A percentile compares a stretch with the other conserved stretches of the same genome.
Evolutionary conservation across 1,140 invertebrate species (phyloP).

Genomic region (Trissolcus basalis): DNA sequence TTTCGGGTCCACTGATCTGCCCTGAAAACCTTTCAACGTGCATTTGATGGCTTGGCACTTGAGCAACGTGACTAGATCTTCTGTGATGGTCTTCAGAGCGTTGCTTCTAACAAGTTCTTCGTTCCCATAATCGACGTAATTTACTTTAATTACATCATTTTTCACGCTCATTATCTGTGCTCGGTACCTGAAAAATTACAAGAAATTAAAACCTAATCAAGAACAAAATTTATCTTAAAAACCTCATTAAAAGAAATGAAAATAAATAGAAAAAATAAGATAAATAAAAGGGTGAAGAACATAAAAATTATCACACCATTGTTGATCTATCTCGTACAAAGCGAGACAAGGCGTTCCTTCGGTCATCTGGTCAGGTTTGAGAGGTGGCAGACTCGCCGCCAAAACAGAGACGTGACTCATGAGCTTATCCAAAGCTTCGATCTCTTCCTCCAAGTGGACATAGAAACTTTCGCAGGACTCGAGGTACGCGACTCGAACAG

Average conservation of each 20-base stretch:
- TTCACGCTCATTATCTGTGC: constrained; percentile 77
- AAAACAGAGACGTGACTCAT: constrained; percentile 54
- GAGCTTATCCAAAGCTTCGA: constrained; percentile 74
- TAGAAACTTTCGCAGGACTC: constrained; percentile 84
- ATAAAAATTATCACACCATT: no score
- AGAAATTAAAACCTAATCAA: no score
- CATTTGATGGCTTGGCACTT: constrained; percentile 87
- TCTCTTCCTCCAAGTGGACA: constrained; percentile 81
- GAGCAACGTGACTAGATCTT: constrained; percentile 79
- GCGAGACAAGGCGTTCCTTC: constrained; percentile 83
- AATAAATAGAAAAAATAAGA: constrained; percentile 59
- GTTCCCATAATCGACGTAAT: constrained; percentile 88
- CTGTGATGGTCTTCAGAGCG: constrained; percentile 79
- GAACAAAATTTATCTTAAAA: no score
- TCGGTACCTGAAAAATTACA: constrained; percentile 78
- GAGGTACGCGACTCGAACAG: constrained; percentile 82
- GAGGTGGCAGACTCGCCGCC: constrained; percentile 69
- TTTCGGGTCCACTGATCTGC: constrained; percentile 65
- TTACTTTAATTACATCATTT: constrained; percentile 77
- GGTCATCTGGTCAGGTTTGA: constrained; percentile 73
- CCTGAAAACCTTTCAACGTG: constrained; percentile 78
- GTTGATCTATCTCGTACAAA: constrained; percentile 81
- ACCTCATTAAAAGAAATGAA: no score
- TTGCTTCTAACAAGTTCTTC: constrained; percentile 78
- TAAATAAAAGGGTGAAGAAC: no score